A percentile compares a stretch with the other conserved stretches of the same genome.
Evolutionary conservation across 2,113 vertebrate genomes (phyloP).

Genomic region (Hippocampus guttulatus): DNA sequence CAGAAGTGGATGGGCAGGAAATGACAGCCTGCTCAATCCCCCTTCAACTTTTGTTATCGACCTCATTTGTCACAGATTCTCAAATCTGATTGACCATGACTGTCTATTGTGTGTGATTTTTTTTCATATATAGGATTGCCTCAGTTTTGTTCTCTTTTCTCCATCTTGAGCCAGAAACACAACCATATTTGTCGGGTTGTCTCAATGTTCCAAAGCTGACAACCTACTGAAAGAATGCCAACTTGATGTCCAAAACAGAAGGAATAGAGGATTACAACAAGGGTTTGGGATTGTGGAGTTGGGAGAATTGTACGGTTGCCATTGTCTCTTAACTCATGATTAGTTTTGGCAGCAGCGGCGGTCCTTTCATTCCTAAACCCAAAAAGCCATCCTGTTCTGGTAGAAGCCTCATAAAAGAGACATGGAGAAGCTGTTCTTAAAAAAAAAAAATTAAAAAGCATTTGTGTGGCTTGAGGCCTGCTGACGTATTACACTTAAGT

Average conservation of each 20-base stretch:
- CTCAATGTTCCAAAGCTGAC: constrained; percentile 69
- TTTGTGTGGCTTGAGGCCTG: constrained; percentile 63
- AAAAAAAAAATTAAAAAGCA: constrained; percentile 62
- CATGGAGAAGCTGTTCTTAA: constrained; percentile 47
- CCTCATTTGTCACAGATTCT: constrained; percentile 46
- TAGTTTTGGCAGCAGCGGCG: constrained; percentile 56
- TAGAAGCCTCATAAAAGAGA: constrained; percentile 60
- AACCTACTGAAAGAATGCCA: constrained; percentile 57
- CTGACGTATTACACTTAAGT: constrained; percentile 46
- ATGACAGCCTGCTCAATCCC: constrained; percentile 47
- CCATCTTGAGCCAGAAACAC: constrained; percentile 54
- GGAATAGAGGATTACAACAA: constrained; percentile 58
- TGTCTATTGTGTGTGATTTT: constrained; percentile 33
- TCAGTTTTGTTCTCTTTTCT: constrained; percentile 59
- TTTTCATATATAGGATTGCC: constrained; percentile 52
- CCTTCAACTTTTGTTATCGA: constrained; percentile 38
- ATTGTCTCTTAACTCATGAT: constrained; percentile 70
- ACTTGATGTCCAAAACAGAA: constrained; percentile 69
- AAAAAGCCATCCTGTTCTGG: constrained; percentile 51
- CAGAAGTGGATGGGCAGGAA: constrained; percentile 36
- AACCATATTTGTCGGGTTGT: constrained; percentile 68
- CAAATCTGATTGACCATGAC: constrained; percentile 50
- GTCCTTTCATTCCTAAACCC: constrained; percentile 58
- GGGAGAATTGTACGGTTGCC: constrained; percentile 67
- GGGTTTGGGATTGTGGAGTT: constrained; percentile 57